A percentile compares a stretch with the other conserved stretches of the same genome.
phyloP scores from a whole-genome alignment of 2,888 invertebrate genomes.

The Buathra laborator region DNA sequence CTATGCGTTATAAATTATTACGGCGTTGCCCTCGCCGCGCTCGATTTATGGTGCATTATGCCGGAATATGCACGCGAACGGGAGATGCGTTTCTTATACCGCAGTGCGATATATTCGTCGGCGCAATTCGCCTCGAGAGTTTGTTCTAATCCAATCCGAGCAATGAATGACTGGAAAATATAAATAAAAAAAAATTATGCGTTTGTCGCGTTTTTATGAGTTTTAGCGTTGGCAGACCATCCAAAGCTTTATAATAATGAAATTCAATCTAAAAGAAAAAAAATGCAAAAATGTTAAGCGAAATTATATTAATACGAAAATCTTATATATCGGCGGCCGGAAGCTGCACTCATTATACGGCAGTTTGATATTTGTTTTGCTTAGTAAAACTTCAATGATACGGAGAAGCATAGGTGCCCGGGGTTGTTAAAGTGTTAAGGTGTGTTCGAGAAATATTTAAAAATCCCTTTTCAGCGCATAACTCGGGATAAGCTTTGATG shows the following conservation, averaged over 20 bases:
- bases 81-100: constrained; percentile 54
- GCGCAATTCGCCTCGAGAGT: not conserved
- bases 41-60: constrained; percentile 69
- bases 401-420: not conserved
- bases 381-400: not conserved
- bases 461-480: constrained; percentile 68
- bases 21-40: constrained; percentile 55
- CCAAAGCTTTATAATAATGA: no score
- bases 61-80: constrained; percentile 17
- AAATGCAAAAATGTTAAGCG: no score
- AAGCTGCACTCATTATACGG: no score
- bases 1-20: constrained; percentile 54
- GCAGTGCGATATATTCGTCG: constrained; percentile 19
- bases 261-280: no score
- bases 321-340: no score
- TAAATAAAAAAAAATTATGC: no score
- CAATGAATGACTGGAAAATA: not conserved
- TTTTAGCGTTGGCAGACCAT: no score
- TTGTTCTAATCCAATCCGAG: not conserved
- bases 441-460: constrained; percentile 5
- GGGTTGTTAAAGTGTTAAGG: not conserved
- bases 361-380: no score
- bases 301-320: no score
- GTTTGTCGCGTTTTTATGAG: no score
- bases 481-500: constrained; percentile 77